These are phyloP conservation scores for Equus quagga DNA, from an alignment of 2,113 vertebrate species.

Conservation along the genomic window DNA sequence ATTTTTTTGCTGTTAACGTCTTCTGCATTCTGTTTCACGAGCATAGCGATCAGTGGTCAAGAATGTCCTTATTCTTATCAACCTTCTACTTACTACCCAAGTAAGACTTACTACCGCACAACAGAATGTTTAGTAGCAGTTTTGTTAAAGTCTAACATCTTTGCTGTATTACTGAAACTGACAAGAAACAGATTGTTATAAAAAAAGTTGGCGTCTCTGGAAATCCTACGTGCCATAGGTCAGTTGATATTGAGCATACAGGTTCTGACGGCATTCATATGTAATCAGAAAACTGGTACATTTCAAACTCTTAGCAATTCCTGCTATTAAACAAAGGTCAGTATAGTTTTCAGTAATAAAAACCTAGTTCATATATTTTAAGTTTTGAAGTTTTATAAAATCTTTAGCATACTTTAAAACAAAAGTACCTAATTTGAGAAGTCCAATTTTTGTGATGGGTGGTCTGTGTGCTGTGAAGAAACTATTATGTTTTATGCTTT, in stretches of 20 bases:
- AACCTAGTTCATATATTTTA: not conserved
- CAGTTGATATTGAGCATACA: slow-evolving; percentile 54
- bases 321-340: slow-evolving; percentile 11
- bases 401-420: slow-evolving; percentile 70
- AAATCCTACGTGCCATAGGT: slow-evolving; percentile 40
- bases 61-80: slow-evolving; percentile 64
- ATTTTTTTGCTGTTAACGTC: slow-evolving; percentile 55
- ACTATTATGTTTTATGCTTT: slow-evolving; percentile 54
- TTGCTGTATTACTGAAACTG: slow-evolving; percentile 17
- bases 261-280: slow-evolving; percentile 42
- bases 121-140: slow-evolving; percentile 43
- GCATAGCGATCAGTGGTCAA: slow-evolving; percentile 59
- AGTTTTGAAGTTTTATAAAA: slow-evolving; percentile 34
- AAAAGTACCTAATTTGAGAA: slow-evolving; percentile 63
- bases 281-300: not conserved
- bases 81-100: not conserved
- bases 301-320: slow-evolving; percentile 42
- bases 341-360: slow-evolving; percentile 45
- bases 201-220: slow-evolving; percentile 57
- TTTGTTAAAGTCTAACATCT: slow-evolving; percentile 60
- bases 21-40: slow-evolving; percentile 59
- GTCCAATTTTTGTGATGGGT: slow-evolving; percentile 60
- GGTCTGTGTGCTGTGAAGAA: slow-evolving; percentile 37
- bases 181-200: slow-evolving; percentile 63
- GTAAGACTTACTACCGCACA: slow-evolving; percentile 51